phyloP scores from a whole-genome alignment of 2,113 vertebrate species.

The Clarias magur region DNA sequence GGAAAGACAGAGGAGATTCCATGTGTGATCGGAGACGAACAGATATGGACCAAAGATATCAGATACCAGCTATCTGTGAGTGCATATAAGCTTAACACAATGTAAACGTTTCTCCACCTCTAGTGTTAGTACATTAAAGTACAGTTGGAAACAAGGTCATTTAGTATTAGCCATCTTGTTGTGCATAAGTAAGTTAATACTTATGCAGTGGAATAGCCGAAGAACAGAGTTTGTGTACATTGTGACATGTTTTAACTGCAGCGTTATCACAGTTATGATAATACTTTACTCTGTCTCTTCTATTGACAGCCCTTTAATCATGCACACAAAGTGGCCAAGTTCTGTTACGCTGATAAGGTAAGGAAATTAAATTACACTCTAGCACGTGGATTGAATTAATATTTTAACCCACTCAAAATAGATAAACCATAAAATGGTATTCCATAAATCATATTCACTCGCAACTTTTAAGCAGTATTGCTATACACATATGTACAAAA shows the following conservation, averaged over 20 bases:
- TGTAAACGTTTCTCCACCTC: not conserved
- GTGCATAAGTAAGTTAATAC: not conserved
- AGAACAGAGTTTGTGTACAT: not conserved
- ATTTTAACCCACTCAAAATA: not conserved
- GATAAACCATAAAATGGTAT: not conserved
- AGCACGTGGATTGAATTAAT: not conserved
- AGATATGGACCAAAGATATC: constrained; percentile 85
- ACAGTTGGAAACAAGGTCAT: not conserved
- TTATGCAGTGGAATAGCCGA: not conserved
- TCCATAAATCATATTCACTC: not conserved
- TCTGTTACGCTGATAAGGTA: constrained; percentile 95
- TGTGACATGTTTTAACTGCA: not conserved
- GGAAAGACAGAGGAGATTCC: constrained; percentile 85
- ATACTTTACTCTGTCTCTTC: constrained; percentile 15
- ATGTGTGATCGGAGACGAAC: constrained; percentile 87
- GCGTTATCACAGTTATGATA: constrained; percentile 28
- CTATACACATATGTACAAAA: no score
- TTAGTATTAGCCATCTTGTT: not conserved
- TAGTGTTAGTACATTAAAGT: not conserved
- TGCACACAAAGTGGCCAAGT: constrained; percentile 89
- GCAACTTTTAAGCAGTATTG: not conserved
- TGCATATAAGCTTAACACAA: constrained; percentile 28
- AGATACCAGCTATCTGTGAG: constrained; percentile 90
- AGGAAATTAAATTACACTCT: constrained; percentile 45
- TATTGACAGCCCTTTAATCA: constrained; percentile 87